A percentile compares a stretch with the other conserved stretches of the same genome.
Conservation (phyloP, 2,888 invertebrate genomes). For the Deladenus siricidicola region DNA sequence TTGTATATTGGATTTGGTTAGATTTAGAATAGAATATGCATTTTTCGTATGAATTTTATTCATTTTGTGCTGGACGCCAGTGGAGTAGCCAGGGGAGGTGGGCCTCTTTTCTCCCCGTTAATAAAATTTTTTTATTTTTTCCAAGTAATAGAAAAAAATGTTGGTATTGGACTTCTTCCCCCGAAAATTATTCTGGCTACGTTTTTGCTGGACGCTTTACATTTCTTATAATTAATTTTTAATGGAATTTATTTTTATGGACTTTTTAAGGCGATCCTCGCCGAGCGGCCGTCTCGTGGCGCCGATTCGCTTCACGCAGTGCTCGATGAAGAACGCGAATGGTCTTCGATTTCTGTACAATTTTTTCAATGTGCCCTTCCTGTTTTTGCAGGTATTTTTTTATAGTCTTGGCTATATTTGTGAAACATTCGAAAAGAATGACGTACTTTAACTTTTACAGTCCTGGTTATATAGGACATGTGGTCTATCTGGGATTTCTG, state of each 20-base stretch:
- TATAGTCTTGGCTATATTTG: not conserved
- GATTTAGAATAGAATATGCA: no score
- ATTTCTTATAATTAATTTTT: not conserved
- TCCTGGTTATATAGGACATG: no score
- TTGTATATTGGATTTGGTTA: no score
- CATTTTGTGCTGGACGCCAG: no score
- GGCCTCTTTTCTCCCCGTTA: conserved; percentile 76
- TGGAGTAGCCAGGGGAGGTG: conserved; percentile 88
- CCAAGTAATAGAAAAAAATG: no score
- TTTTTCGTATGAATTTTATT: no score
- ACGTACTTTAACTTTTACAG: not conserved
- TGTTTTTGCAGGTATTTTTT: conserved; percentile 66
- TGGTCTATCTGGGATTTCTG: no score
- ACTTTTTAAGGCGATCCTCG: conserved; percentile 27
- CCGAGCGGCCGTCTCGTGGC: conserved; percentile 46
- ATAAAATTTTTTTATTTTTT: no score
- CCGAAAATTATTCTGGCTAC: conserved; percentile 62
- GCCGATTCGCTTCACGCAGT: conserved; percentile 73
- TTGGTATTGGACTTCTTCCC: no score
- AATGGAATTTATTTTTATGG: not conserved
- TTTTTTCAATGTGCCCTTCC: conserved; percentile 86
- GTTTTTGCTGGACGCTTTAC: not conserved
- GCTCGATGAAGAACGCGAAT: conserved; percentile 90
- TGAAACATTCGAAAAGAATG: not conserved
- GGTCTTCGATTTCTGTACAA: conserved; percentile 83